phyloP scores from a whole-genome alignment of 1,140 invertebrate genomes.

The Ips typographus region DNA sequence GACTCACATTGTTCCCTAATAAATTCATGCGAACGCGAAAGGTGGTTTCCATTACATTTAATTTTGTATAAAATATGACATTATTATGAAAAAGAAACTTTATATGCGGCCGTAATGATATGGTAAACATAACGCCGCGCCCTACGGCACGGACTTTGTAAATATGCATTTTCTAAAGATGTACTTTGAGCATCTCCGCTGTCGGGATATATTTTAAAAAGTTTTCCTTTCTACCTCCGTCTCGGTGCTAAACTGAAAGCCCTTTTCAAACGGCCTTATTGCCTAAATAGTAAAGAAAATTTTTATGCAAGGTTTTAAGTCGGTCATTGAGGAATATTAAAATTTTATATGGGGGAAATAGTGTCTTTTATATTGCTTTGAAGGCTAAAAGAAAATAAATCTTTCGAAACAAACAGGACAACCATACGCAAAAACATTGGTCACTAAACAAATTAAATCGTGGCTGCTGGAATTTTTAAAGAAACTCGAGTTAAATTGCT shows the following conservation, averaged over 20 bases:
- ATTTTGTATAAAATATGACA: conserved; percentile 7
- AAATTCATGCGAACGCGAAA: not conserved
- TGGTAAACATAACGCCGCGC: conserved; percentile 9
- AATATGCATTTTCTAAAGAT: conserved; percentile 17
- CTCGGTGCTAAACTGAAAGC: conserved; percentile 14
- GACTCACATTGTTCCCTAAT: too few species aligned
- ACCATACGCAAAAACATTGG: too few species aligned
- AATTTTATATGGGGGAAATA: not conserved
- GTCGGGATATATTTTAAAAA: conserved; percentile 23
- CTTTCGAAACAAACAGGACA: too few species aligned
- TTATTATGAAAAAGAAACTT: conserved; percentile 2
- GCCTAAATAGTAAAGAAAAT: conserved; percentile 24
- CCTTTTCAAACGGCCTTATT: conserved; percentile 22
- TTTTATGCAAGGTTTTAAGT: conserved; percentile 23
- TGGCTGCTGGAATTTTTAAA: conserved; percentile 6
- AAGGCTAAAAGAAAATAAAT: not conserved
- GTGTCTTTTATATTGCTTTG: too few species aligned
- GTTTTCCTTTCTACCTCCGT: conserved; percentile 19
- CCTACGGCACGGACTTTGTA: conserved; percentile 13
- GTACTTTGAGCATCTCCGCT: conserved; percentile 17
- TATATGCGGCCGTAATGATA: conserved; percentile 10
- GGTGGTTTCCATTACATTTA: not conserved
- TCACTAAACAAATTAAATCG: conserved; percentile 7
- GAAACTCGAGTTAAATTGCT: conserved; percentile 22
- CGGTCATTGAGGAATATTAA: conserved; percentile 16